phyloP scores from a whole-genome alignment of 2,113 vertebrate genomes.

The Scortum barcoo region DNA sequence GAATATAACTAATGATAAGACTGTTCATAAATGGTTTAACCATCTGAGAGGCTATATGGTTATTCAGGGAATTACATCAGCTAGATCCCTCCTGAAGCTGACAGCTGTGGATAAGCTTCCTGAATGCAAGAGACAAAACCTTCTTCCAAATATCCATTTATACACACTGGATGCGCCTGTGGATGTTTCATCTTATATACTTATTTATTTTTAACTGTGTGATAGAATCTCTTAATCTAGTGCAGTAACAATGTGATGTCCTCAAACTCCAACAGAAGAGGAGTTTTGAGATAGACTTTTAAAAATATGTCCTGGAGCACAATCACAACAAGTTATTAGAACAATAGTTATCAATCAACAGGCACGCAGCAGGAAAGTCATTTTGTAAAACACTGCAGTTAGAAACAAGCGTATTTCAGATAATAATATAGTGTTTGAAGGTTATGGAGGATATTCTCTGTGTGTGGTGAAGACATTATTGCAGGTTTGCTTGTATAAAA shows the following conservation, averaged over 20 bases:
- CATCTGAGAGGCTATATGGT: not conserved
- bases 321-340: too few species aligned
- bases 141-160: not conserved
- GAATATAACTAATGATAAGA: not conserved
- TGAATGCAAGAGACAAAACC: not conserved
- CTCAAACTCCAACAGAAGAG: not conserved
- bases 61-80: slow-evolving; percentile 1
- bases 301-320: not conserved
- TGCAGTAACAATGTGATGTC: not conserved
- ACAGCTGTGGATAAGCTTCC: not conserved
- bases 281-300: not conserved
- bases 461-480: not conserved
- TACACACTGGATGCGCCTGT: not conserved
- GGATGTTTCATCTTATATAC: not conserved
- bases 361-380: not conserved
- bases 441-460: not conserved
- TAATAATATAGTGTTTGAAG: not conserved
- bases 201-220: too few species aligned
- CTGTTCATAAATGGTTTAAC: not conserved
- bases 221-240: not conserved
- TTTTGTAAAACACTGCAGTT: not conserved
- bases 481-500: not conserved
- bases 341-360: not conserved
- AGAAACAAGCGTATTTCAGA: not conserved
- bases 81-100: not conserved